Percentiles rank a stretch among this genome's conserved stretches.
These are phyloP conservation scores for Mamestra configurata DNA, from an alignment of 1,140 invertebrate genomes.

Conservation along the genomic window DNA sequence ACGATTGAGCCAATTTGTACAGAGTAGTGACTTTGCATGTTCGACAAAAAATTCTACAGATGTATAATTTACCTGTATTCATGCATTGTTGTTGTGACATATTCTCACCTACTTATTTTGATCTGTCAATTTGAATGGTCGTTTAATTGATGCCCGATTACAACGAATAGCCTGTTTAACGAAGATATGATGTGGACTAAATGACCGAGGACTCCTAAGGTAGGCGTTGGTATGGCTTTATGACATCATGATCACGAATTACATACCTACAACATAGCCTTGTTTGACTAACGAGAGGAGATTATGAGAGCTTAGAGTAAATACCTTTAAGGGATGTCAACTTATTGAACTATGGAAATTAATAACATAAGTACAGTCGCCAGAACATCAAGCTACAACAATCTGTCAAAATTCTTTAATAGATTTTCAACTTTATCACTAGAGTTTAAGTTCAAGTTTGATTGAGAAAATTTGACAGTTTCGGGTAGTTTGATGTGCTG, in stretches of 20 bases:
- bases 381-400: no score
- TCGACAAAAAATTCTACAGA: slow-evolving; percentile 1
- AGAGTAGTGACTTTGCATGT: slow-evolving; percentile 26
- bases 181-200: neutral
- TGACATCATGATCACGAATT: slow-evolving; percentile 27
- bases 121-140: neutral
- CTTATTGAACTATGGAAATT: no score
- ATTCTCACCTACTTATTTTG: neutral
- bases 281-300: neutral
- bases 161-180: no score
- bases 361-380: no score
- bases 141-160: neutral
- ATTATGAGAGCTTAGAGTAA: neutral
- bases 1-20: slow-evolving; percentile 39
- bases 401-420: no score
- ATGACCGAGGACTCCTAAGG: neutral
- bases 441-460: no score
- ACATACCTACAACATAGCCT: neutral
- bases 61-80: neutral
- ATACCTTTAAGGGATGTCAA: no score
- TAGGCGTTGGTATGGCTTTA: neutral
- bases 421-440: no score
- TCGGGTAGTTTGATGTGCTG: no score
- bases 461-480: no score
- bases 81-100: neutral